Conservation (phyloP, 2,113 vertebrate species). For the Myotis yumanensis region DNA sequence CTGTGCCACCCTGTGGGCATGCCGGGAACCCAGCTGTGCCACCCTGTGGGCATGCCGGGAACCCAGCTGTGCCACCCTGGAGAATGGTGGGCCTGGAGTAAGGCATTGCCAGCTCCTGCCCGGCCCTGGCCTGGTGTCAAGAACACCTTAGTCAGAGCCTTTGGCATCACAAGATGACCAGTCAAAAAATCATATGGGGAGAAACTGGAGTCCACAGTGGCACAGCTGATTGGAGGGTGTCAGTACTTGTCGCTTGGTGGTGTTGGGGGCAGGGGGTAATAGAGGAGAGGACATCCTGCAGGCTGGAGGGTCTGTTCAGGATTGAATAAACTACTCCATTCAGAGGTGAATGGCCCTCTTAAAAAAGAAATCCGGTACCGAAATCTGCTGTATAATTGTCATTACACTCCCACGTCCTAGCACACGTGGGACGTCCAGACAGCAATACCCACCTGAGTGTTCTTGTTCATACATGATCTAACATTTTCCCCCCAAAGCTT, state of each 20-base stretch:
- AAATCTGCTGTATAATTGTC: rapidly evolving
- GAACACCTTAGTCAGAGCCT: not conserved
- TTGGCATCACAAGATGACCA: not conserved
- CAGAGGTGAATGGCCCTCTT: no score
- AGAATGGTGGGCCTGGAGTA: not conserved
- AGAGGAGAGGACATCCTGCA: not conserved
- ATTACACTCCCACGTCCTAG: not conserved
- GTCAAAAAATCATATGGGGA: not conserved
- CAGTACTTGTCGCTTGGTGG: not conserved
- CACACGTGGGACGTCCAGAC: not conserved
- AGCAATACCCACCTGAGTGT: rapidly evolving
- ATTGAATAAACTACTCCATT: not conserved
- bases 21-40: not conserved
- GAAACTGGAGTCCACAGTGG: not conserved
- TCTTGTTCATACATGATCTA: not conserved
- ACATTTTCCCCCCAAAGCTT: not conserved
- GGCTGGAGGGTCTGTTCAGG: not conserved
- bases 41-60: not conserved
- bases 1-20: not conserved
- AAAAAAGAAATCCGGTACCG: not conserved
- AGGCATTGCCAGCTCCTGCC: not conserved
- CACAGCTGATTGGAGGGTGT: not conserved
- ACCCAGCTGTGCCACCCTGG: not conserved
- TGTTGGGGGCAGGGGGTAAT: rapidly evolving
- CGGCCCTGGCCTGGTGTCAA: not conserved